Percentiles rank a stretch among this genome's conserved stretches.
Evolutionary conservation across 2,797 vertebrate species (phyloP).

Genomic region (Oceanodroma leucorhoa): DNA sequence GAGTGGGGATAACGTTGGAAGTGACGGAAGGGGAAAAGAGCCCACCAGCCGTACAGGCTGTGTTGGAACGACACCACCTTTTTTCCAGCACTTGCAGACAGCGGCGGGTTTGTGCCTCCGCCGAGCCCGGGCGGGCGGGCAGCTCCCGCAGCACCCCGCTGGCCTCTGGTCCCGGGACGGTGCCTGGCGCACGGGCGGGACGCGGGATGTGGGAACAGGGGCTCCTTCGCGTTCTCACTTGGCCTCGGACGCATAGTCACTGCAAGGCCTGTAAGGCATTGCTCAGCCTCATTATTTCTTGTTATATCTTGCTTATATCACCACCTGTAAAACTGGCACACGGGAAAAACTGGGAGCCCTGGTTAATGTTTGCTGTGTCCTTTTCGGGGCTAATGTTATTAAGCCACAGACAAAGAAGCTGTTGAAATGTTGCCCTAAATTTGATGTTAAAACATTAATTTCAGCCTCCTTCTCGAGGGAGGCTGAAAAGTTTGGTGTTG

Average conservation of each 20-base stretch:
- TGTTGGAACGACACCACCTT: rapidly evolving
- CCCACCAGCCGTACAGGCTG: rapidly evolving
- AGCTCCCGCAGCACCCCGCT: rapidly evolving
- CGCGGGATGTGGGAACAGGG: neutral
- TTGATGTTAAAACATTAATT: neutral
- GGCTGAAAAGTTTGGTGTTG: neutral
- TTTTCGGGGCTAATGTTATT: neutral
- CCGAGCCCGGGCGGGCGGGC: neutral
- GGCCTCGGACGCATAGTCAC: neutral
- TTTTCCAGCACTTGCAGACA: too few relatives aligned
- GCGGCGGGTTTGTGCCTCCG: neutral
- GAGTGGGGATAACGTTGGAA: rapidly evolving
- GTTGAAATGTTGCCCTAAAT: neutral
- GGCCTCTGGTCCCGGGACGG: rapidly evolving
- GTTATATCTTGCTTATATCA: neutral
- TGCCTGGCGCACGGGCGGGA: rapidly evolving
- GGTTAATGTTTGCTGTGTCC: neutral
- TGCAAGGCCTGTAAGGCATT: rapidly evolving
- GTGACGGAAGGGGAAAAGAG: neutral
- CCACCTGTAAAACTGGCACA: neutral
- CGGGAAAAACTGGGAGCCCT: neutral
- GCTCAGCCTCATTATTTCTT: neutral
- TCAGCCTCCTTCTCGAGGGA: neutral
- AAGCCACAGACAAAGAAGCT: neutral
- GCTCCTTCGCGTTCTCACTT: rapidly evolving